Percentiles rank a stretch among this genome's conserved stretches.
These are phyloP conservation scores for Dromaius novaehollandiae DNA, from an alignment of 2,113 vertebrate genomes.

Conservation along the genomic window DNA sequence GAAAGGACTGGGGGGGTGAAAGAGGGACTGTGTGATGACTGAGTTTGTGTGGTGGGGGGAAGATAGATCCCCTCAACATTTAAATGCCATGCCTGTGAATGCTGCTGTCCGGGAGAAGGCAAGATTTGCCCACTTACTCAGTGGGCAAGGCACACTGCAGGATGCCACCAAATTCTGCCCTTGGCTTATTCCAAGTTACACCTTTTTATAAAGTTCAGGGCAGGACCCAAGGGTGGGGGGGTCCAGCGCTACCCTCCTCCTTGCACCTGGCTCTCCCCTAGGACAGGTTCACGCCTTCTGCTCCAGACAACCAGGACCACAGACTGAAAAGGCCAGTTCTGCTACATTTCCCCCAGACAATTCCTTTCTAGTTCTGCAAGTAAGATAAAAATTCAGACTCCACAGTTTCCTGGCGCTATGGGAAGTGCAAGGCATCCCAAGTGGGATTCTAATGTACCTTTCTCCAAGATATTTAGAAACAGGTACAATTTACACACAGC, in stretches of 20 bases:
- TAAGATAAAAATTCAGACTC: neutral
- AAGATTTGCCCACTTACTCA: neutral
- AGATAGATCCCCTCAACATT: neutral
- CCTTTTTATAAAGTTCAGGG: neutral
- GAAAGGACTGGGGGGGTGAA: neutral
- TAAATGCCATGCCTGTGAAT: neutral
- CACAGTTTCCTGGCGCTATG: neutral
- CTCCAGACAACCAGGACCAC: neutral
- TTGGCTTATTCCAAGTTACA: neutral
- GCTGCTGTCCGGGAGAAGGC: neutral
- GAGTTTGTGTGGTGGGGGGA: neutral
- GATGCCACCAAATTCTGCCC: neutral
- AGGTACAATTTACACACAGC: neutral
- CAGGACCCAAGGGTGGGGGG: neutral
- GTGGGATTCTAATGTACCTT: neutral
- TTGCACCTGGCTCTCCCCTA: too few species aligned
- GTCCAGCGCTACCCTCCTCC: neutral
- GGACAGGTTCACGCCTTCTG: neutral
- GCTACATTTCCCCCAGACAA: neutral
- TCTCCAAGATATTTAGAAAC: neutral
- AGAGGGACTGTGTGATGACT: neutral
- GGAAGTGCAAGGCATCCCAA: neutral
- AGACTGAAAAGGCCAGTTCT: neutral
- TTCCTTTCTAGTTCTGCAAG: neutral
- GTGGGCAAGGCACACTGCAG: rapidly evolving